Evolutionary conservation across 2,797 vertebrate genomes (phyloP), one percentile per base, ranked within the genome.

Genomic region (Atherinosoma microstoma): DNA sequence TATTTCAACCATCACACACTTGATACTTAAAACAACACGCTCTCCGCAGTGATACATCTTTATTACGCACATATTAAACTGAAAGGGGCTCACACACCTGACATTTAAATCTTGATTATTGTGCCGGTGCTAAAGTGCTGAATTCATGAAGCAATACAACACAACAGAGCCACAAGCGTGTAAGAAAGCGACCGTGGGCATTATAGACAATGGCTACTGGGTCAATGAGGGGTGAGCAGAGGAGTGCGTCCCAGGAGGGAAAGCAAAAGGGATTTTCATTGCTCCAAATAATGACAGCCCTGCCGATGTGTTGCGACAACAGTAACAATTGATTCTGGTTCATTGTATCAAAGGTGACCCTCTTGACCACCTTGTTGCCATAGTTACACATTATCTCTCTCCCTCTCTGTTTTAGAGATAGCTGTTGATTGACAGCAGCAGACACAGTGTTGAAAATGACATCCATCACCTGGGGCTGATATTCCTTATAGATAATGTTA

Each of bases 21-120:
- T 9, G 13, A 51, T 42, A 62, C 64, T 78, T 80, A 81, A 86
- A 86, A 75, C 69, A 45, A 64, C 64, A 60, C 73, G 63, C 73
- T 80, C 29, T 54, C 60, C 20, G 1, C 45, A 58, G 35, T 42
- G 1, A 68, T 80, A 75, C 70, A 65, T 87, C 64, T 90, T 91
- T 90, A 91, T 90, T 75, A 78, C 67, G 78, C 67, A 81, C 86
- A 47, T 40, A 40, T 89, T 84, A 71, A 70, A 56, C 70, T 80
- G 69, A 83, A 69, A 80, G 81, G 77, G 86, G 76, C 80, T 87
- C 68, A 64, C 80, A 90, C 75, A 85, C 40, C 79, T 86, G 82
- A 76, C 82, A 82, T 90, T 91, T 90, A 90, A 89, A 92, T 91
- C 88, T 76, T 34, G 20, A 87, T 92, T 92, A 94, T 84, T 85